phyloP scores from a whole-genome alignment of 2,113 vertebrate genomes.

The Neogale vison region DNA sequence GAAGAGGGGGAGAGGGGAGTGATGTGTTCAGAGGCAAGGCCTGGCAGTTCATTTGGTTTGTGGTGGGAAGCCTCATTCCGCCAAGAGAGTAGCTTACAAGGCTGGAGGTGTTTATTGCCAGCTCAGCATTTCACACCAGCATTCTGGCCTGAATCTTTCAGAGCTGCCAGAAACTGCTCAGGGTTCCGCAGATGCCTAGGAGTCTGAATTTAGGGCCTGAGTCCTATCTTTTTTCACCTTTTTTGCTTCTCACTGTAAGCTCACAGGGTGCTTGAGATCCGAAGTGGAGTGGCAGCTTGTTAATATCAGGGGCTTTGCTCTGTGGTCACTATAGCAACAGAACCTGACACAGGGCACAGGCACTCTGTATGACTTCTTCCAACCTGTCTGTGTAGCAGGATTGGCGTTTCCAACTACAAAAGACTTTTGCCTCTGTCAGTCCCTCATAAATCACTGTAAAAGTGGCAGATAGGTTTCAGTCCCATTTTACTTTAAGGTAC shows the following conservation, averaged over 20 bases:
- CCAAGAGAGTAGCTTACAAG: neutral
- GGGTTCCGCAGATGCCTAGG: neutral
- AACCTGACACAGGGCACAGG: neutral
- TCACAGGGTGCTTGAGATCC: no score
- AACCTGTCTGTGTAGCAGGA: neutral
- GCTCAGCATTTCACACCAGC: slow-evolving; percentile 61
- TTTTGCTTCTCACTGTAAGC: neutral
- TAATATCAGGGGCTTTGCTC: neutral
- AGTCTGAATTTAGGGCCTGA: neutral
- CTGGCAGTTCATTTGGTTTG: neutral
- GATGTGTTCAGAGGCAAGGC: neutral
- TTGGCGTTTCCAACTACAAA: neutral
- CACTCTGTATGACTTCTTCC: neutral
- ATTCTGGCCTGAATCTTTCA: neutral
- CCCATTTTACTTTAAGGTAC: neutral
- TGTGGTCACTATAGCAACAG: no score
- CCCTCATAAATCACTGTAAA: neutral
- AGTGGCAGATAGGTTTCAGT: neutral
- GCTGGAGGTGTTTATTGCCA: slow-evolving; percentile 52
- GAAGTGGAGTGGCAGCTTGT: neutral
- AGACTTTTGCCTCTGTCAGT: neutral
- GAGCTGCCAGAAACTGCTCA: slow-evolving; percentile 11
- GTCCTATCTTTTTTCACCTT: neutral
- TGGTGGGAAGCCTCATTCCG: neutral
- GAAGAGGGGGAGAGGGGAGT: rapidly evolving